Conservation (phyloP, 2,888 invertebrate genomes). For the Temnothorax ravouxi region DNA sequence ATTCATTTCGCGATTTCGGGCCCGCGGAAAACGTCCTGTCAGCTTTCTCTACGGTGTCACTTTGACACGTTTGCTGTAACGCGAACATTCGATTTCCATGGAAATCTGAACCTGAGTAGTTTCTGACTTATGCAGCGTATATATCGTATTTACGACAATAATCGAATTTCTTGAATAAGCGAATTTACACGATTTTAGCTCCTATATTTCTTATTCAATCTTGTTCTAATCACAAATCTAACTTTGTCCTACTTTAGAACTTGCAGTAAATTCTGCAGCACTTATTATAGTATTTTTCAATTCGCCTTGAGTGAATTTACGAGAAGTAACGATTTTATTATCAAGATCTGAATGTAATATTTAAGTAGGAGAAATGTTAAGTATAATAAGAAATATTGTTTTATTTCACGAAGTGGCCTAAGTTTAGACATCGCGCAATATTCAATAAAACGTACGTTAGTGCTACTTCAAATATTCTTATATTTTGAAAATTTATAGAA, state of each 20-base stretch:
- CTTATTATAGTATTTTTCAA: not conserved
- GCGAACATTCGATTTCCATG: conserved; percentile 43
- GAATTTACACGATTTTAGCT: not conserved
- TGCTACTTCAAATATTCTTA: conserved; percentile 16
- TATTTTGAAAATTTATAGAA: conserved; percentile 33
- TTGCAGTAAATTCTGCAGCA: not conserved
- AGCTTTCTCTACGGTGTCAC: conserved; percentile 28
- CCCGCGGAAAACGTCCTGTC: conserved; percentile 11
- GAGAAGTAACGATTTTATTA: not conserved
- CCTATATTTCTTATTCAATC: not conserved
- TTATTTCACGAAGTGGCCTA: not conserved
- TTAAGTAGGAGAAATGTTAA: not conserved
- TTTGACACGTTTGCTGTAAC: conserved; percentile 15
- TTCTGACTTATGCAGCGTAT: conserved; percentile 1
- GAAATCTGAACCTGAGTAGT: conserved; percentile 7
- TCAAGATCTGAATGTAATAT: not conserved
- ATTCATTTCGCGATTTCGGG: conserved; percentile 38
- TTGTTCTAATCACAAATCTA: not conserved
- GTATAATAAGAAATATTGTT: not conserved
- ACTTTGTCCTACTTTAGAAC: conserved; percentile 7
- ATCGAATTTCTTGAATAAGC: conserved; percentile 1
- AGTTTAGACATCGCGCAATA: not conserved
- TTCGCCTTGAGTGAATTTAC: conserved; percentile 12
- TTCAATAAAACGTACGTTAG: not conserved
- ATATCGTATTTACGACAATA: not conserved